These are phyloP conservation scores for Teleogryllus oceanicus DNA, from an alignment of 2,888 invertebrate species.

Conservation along the genomic window DNA sequence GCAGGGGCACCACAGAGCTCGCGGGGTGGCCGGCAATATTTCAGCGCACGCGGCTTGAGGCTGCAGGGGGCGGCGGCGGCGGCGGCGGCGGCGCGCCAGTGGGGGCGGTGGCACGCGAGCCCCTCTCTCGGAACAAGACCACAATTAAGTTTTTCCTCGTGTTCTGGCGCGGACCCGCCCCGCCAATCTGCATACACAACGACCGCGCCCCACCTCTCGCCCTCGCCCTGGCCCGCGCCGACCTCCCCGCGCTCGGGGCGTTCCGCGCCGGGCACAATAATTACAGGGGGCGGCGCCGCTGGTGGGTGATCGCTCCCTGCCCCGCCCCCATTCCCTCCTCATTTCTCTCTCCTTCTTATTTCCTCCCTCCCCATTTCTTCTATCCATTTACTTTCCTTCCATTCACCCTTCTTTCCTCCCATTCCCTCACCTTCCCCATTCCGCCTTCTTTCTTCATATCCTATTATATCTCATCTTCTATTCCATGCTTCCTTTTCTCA, in stretches of 20 bases:
- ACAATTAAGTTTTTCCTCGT: constrained; percentile 18
- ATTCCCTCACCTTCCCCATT: too few species aligned
- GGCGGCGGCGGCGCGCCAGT: not conserved
- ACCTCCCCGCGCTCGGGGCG: not conserved
- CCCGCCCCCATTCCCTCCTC: not conserved
- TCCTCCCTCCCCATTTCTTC: too few species aligned
- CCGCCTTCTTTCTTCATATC: too few species aligned
- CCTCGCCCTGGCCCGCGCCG: not conserved
- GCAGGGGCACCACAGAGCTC: not conserved
- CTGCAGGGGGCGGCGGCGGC: not conserved
- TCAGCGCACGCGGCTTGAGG: not conserved
- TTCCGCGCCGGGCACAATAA: not conserved
- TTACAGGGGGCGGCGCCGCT: constrained; percentile 2
- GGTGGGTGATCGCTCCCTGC: not conserved
- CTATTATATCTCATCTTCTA: too few species aligned
- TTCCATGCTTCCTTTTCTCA: too few species aligned
- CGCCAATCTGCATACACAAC: constrained; percentile 18
- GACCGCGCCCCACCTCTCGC: not conserved
- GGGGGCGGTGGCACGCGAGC: not conserved
- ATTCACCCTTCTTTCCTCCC: too few species aligned
- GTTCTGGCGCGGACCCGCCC: constrained; percentile 5
- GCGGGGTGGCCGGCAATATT: not conserved
- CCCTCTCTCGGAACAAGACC: not conserved
- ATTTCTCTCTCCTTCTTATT: too few species aligned
- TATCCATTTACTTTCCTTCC: too few species aligned